Evolutionary conservation across 2,888 invertebrate species (phyloP).

Genomic region (Drosophila mercatorum): DNA sequence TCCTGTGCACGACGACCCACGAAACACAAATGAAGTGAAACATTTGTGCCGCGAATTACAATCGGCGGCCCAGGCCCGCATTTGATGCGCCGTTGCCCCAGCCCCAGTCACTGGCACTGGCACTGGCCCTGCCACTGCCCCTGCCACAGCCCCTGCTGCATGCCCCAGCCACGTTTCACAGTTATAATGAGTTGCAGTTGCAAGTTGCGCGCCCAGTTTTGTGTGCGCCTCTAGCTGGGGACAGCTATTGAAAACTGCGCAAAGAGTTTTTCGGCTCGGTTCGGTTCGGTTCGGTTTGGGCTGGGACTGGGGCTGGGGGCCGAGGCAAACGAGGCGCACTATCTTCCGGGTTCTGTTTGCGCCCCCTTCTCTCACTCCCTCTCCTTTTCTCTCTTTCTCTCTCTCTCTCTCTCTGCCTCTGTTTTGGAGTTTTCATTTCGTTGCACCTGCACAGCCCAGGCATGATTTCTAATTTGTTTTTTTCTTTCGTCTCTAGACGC

Average conservation of each 20-base stretch:
- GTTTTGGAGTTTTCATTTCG: slow-evolving; percentile 49
- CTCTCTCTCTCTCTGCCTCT: neutral
- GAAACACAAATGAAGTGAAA: slow-evolving; percentile 79
- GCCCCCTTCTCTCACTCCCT: neutral
- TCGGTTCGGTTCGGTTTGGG: neutral
- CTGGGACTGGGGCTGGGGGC: slow-evolving; percentile 20
- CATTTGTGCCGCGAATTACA: slow-evolving; percentile 80
- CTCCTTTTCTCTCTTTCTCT: slow-evolving; percentile 2
- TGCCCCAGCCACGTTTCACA: slow-evolving; percentile 41
- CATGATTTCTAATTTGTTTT: slow-evolving; percentile 71
- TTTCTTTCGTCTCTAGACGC: slow-evolving; percentile 35
- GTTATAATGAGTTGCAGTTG: slow-evolving; percentile 79
- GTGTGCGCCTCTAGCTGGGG: slow-evolving; percentile 37
- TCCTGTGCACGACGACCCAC: slow-evolving; percentile 69
- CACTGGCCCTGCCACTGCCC: neutral
- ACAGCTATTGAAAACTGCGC: slow-evolving; percentile 63
- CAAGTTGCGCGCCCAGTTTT: slow-evolving; percentile 66
- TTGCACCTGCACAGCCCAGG: slow-evolving; percentile 71
- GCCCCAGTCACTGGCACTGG: slow-evolving; percentile 2
- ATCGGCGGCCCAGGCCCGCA: slow-evolving; percentile 62
- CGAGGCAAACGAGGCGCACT: slow-evolving; percentile 50
- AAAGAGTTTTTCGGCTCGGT: slow-evolving; percentile 35
- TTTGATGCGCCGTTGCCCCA: slow-evolving; percentile 20
- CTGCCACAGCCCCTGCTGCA: neutral
- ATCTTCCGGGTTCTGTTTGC: slow-evolving; percentile 67